These are phyloP conservation scores for Limnothrissa miodon DNA, from an alignment of 2,113 vertebrate species.

Conservation along the genomic window DNA sequence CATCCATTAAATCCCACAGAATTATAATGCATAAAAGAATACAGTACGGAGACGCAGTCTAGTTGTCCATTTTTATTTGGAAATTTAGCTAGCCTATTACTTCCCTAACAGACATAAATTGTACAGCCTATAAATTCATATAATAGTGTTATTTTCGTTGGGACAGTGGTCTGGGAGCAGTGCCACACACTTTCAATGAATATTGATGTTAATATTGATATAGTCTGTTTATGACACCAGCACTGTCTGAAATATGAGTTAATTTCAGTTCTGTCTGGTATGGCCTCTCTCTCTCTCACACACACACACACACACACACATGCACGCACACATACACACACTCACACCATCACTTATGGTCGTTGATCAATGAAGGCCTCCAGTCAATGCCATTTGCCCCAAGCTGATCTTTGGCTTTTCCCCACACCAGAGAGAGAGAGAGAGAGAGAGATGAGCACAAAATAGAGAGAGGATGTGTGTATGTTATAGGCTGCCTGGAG, in stretches of 20 bases:
- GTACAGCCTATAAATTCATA: too few relatives aligned
- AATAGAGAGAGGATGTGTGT: neutral
- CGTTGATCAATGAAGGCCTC: neutral
- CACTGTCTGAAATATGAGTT: too few relatives aligned
- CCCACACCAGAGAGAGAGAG: neutral
- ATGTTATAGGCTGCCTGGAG: neutral
- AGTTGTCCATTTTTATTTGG: too few relatives aligned
- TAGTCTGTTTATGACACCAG: too few relatives aligned
- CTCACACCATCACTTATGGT: neutral
- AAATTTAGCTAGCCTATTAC: too few relatives aligned
- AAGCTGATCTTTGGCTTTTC: neutral
- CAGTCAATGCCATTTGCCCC: neutral
- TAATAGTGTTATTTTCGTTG: neutral
- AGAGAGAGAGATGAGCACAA: neutral
- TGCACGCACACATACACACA: neutral
- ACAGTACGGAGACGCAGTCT: too few relatives aligned
- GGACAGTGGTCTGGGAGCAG: neutral
- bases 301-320: constrained; percentile 9
- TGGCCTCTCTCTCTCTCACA: neutral
- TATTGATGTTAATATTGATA: constrained; percentile 10
- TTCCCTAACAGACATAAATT: too few relatives aligned
- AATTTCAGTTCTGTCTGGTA: neutral
- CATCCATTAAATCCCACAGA: too few relatives aligned
- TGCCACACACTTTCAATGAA: neutral
- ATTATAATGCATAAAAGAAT: too few relatives aligned